Evolutionary conservation across 23 tunicate genomes (phyloP), one percentile per base, ranked within the genome.

Genomic region (Styela clava): DNA sequence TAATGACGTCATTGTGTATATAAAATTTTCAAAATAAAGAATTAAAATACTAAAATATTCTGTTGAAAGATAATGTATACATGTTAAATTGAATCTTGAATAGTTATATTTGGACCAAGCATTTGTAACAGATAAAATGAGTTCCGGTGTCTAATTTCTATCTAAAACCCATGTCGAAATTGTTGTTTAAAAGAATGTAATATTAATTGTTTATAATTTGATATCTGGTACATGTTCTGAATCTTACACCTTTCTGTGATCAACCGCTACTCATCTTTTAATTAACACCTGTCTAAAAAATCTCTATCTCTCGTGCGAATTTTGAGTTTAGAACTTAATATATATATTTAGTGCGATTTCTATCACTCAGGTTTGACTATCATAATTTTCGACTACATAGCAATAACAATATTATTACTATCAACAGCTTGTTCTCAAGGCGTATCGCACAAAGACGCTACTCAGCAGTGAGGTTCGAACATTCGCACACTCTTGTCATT

Each of bases 401-500:
- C n/a, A n/a, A n/a, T n/a, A n/a, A 44, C 56, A 44, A 44, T 44
- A 44, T 44, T 44, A 44, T 44, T 44, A 44, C 12, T 44, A 44
- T 5, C 56, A 44, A 44, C 56, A 44, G 12, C 9, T 12, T 44
- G 56, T 44, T 44, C 56, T 12, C 12, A 44, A 44, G 56, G 12
- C 56, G 56, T 44, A 44, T 44, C 56, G 56, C 56, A 44, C 56
- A 44, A 44, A 44, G 56, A 44, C 12, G 56, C 56, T 44, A 44
- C 56, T 44, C 56, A 44, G 16, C 77, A 32, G 35, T 33, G 37
- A 30, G 32, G 77, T 16, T 32, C 77, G 35, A 71, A 71, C 37
- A 71, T 71, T 71, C 77, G 77, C 77, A 71, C 77, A 22, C 3
- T 26, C 77, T 29, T 71, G 77, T 71, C 77, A 71, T 71, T 71